phyloP scores from a whole-genome alignment of 2,888 invertebrate genomes.

The Lithosia quadra region DNA sequence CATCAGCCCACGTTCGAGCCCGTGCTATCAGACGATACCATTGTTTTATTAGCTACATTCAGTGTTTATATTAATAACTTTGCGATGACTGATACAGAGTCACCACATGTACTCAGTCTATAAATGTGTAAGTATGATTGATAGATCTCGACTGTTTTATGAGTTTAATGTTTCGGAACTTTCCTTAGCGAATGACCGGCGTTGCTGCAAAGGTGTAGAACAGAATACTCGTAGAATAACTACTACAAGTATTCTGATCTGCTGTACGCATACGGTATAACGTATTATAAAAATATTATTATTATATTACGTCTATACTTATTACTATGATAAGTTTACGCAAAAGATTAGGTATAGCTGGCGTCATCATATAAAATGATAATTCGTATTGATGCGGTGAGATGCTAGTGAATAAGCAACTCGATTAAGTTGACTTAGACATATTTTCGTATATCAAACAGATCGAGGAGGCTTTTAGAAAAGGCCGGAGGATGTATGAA shows the following conservation, averaged over 20 bases:
- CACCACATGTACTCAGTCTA: slow-evolving; percentile 30
- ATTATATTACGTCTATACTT: too few relatives aligned
- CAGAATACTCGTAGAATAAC: neutral
- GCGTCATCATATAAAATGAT: neutral
- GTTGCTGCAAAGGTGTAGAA: slow-evolving; percentile 11
- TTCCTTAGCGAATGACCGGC: slow-evolving; percentile 34
- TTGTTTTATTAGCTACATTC: slow-evolving; percentile 51
- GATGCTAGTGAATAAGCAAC: too few relatives aligned
- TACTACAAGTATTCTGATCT: too few relatives aligned
- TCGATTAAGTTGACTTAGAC: too few relatives aligned
- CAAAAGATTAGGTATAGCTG: too few relatives aligned
- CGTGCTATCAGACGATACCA: slow-evolving; percentile 51
- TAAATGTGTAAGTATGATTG: slow-evolving; percentile 41
- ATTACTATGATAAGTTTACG: too few relatives aligned
- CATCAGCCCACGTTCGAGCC: slow-evolving; percentile 54
- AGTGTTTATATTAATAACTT: slow-evolving; percentile 48
- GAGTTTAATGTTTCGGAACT: slow-evolving; percentile 39
- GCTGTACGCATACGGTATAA: too few relatives aligned
- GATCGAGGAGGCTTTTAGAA: too few relatives aligned
- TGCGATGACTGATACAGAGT: slow-evolving; percentile 39
- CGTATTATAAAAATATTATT: too few relatives aligned
- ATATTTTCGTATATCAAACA: too few relatives aligned
- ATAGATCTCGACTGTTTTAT: slow-evolving; percentile 35
- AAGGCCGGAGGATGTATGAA: too few relatives aligned
- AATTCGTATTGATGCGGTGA: too few relatives aligned